Evolutionary conservation across 1,140 invertebrate species (phyloP).

Genomic region (Drosophila nigromelanica): DNA sequence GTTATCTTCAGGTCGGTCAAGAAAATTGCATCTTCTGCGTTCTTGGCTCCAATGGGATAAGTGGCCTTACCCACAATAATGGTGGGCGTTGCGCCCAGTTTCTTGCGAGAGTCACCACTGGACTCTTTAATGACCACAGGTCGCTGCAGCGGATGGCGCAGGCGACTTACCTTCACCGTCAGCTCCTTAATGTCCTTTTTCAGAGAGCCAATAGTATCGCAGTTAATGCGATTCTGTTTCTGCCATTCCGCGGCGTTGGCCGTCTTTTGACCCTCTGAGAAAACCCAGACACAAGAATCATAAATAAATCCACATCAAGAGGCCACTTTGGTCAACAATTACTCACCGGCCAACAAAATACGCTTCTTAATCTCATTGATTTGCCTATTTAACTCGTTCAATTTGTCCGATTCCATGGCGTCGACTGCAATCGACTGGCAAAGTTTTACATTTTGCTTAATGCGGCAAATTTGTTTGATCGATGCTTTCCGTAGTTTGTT

Average conservation of each 20-base stretch:
- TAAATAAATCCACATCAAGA: not conserved
- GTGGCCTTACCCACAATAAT: conserved; percentile 75
- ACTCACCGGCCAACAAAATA: conserved; percentile 90
- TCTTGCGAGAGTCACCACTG: conserved; percentile 44
- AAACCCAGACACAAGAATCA: not conserved
- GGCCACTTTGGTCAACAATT: not conserved
- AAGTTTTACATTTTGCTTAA: not conserved
- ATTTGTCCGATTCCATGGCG: conserved; percentile 85
- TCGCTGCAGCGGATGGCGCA: conserved; percentile 75
- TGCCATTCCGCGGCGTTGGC: conserved; percentile 92
- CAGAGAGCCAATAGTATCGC: conserved; percentile 88
- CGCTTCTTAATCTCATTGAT: conserved; percentile 92
- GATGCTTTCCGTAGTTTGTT: conserved; percentile 44
- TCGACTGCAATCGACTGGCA: not conserved
- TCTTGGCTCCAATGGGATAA: conserved; percentile 84
- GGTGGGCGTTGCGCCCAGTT: conserved; percentile 56
- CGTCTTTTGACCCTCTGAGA: conserved; percentile 91
- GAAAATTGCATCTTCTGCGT: conserved; percentile 85
- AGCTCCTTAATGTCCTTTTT: conserved; percentile 90
- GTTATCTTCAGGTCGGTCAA: conserved; percentile 90
- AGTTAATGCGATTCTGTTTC: conserved; percentile 88
- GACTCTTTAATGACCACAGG: conserved; percentile 70
- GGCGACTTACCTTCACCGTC: conserved; percentile 85
- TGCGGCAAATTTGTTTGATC: conserved; percentile 51
- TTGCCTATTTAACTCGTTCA: conserved; percentile 89